Conservation (phyloP, 2,797 vertebrate species). For the Arrhamphus sclerolepis region DNA sequence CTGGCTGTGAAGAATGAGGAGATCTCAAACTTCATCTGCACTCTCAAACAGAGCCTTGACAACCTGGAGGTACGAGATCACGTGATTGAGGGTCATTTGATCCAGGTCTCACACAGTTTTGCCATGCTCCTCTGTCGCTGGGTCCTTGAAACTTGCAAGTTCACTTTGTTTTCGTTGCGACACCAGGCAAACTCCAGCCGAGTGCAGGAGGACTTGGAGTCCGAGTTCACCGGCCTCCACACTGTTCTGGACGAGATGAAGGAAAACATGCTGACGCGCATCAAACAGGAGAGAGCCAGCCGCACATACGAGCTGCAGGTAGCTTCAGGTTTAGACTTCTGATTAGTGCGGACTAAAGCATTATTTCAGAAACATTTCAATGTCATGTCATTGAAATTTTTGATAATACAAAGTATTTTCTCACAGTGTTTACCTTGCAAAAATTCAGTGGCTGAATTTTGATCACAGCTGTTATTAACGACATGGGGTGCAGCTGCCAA, state of each 20-base stretch:
- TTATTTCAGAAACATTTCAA: background rate
- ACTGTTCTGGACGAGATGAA: constrained; percentile 88
- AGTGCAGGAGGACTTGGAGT: constrained; percentile 89
- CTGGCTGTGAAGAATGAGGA: constrained; percentile 94
- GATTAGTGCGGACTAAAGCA: background rate
- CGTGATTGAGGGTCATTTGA: background rate
- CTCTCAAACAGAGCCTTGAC: constrained; percentile 89
- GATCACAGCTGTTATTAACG: background rate
- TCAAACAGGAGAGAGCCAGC: constrained; percentile 93
- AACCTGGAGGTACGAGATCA: constrained; percentile 86
- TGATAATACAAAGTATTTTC: too few relatives aligned
- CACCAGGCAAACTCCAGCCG: constrained; percentile 85
- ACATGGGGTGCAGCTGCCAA: background rate
- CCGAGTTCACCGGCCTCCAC: constrained; percentile 88
- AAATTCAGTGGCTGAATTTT: background rate
- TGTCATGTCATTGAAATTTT: too few relatives aligned
- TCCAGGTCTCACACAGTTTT: background rate
- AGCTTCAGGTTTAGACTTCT: background rate
- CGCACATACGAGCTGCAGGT: constrained; percentile 95
- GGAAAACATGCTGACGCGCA: constrained; percentile 91
- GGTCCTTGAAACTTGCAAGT: background rate
- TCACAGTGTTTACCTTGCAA: background rate
- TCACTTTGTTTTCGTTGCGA: background rate
- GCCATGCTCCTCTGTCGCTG: background rate
- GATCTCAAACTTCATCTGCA: constrained; percentile 90